These are phyloP conservation scores for Nematostella vectensis DNA, from an alignment of 92 coral and sea anemone species.

Conservation along the genomic window DNA sequence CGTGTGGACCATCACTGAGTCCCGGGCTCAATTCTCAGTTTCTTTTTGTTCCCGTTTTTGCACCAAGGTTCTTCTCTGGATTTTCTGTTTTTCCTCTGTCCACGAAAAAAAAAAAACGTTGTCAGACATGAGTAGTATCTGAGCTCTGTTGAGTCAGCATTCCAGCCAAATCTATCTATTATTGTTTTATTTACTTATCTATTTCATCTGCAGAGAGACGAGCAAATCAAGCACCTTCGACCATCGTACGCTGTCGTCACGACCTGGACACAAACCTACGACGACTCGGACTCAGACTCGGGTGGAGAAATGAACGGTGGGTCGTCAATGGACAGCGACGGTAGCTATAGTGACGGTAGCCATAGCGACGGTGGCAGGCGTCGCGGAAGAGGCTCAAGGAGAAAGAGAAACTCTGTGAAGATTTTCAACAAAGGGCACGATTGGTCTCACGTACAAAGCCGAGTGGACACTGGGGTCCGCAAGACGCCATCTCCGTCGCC, in stretches of 20 bases:
- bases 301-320: neutral
- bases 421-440: slow-evolving; percentile 58
- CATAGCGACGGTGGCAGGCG: slow-evolving; percentile 20
- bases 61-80: too few relatives aligned
- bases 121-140: neutral
- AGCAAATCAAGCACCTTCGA: slow-evolving; percentile 19
- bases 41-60: too few relatives aligned
- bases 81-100: too few relatives aligned
- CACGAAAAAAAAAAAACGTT: neutral
- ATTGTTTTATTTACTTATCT: too few relatives aligned
- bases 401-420: slow-evolving; percentile 24
- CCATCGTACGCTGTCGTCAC: slow-evolving; percentile 5
- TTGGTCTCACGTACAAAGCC: slow-evolving; percentile 77
- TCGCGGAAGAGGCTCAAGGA: slow-evolving; percentile 19
- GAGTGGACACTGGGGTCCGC: slow-evolving; percentile 34
- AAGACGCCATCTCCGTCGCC: slow-evolving; percentile 9
- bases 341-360: slow-evolving; percentile 11
- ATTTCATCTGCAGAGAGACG: slow-evolving; percentile 10
- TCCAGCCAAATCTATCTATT: neutral
- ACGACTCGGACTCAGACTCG: slow-evolving; percentile 1
- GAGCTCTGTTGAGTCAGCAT: neutral
- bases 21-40: too few relatives aligned
- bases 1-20: too few relatives aligned
- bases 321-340: neutral
- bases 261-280: slow-evolving; percentile 32